Percentiles rank a stretch among this genome's conserved stretches.
These are phyloP conservation scores for Crossocerus cetratus DNA, from an alignment of 2,888 invertebrate genomes.

Conservation along the genomic window DNA sequence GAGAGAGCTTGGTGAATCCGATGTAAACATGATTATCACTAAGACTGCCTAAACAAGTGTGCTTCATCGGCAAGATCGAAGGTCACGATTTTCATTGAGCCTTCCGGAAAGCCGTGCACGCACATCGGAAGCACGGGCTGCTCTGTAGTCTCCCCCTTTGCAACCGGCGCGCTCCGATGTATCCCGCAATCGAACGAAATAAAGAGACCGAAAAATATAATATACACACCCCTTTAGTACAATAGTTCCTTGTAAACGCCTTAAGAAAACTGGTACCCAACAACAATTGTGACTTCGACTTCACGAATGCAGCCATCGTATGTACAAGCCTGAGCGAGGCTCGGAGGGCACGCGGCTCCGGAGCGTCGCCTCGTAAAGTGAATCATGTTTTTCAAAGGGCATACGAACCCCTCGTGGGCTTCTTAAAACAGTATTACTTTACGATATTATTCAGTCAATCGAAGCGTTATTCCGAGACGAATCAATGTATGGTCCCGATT, in stretches of 20 bases:
- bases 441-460: too few species aligned
- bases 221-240: constrained; percentile 28
- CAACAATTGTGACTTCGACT: constrained; percentile 25
- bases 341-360: background rate
- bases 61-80: background rate
- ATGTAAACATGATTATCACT: constrained; percentile 5
- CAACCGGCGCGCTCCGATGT: too few species aligned
- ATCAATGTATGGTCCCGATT: too few species aligned
- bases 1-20: constrained; percentile 16
- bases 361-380: too few species aligned
- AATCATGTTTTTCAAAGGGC: too few species aligned
- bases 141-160: too few species aligned
- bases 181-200: too few species aligned
- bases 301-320: background rate
- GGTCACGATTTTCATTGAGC: constrained; percentile 29
- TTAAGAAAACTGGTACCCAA: constrained; percentile 3
- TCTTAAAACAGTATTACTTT: too few species aligned
- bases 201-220: too few species aligned
- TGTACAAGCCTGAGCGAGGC: constrained; percentile 15
- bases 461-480: too few species aligned
- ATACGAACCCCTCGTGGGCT: too few species aligned
- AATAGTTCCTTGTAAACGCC: constrained; percentile 5
- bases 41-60: background rate
- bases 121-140: too few species aligned
- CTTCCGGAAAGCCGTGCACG: constrained; percentile 23